These are phyloP conservation scores for Salticus scenicus DNA, from an alignment of 2,888 invertebrate genomes.

Conservation along the genomic window DNA sequence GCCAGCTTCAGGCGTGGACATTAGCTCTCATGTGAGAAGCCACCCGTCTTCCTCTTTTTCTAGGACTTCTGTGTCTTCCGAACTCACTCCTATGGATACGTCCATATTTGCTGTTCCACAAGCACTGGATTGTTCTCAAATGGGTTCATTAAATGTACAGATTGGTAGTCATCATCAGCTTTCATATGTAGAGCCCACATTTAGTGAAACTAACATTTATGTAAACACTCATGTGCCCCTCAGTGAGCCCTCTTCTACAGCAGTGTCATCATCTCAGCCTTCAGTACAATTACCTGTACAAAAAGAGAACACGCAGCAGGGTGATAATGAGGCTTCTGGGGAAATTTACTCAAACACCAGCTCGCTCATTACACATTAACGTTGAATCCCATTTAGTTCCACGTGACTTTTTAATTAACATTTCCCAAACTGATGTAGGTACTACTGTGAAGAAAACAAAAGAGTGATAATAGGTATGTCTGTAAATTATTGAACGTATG, in stretches of 20 bases:
- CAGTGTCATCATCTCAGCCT: slow-evolving; percentile 45
- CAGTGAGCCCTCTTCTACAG: slow-evolving; percentile 39
- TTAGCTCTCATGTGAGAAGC: slow-evolving; percentile 37
- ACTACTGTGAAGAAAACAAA: slow-evolving; percentile 31
- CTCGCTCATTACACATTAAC: slow-evolving; percentile 68
- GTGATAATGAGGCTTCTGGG: slow-evolving; percentile 42
- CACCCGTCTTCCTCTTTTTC: slow-evolving; percentile 68
- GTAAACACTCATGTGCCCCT: slow-evolving; percentile 58
- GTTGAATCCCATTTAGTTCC: slow-evolving; percentile 55
- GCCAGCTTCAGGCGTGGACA: slow-evolving; percentile 35
- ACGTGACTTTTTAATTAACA: slow-evolving; percentile 49
- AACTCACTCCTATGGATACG: slow-evolving; percentile 72
- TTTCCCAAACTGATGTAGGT: slow-evolving; percentile 32
- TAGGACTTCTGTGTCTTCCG: slow-evolving; percentile 70
- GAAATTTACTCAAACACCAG: slow-evolving; percentile 54
- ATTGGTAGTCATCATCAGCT: slow-evolving; percentile 71
- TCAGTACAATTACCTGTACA: slow-evolving; percentile 48
- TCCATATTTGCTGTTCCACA: slow-evolving; percentile 73
- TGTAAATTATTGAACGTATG: slow-evolving; percentile 65
- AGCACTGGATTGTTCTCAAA: slow-evolving; percentile 76
- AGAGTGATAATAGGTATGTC: slow-evolving; percentile 64
- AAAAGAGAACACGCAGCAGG: slow-evolving; percentile 34
- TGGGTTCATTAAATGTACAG: slow-evolving; percentile 76
- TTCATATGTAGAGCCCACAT: slow-evolving; percentile 59
- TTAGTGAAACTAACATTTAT: slow-evolving; percentile 65